These are phyloP conservation scores for Amblyjoppa fuscipennis DNA, from an alignment of 2,888 invertebrate genomes.

Conservation along the genomic window DNA sequence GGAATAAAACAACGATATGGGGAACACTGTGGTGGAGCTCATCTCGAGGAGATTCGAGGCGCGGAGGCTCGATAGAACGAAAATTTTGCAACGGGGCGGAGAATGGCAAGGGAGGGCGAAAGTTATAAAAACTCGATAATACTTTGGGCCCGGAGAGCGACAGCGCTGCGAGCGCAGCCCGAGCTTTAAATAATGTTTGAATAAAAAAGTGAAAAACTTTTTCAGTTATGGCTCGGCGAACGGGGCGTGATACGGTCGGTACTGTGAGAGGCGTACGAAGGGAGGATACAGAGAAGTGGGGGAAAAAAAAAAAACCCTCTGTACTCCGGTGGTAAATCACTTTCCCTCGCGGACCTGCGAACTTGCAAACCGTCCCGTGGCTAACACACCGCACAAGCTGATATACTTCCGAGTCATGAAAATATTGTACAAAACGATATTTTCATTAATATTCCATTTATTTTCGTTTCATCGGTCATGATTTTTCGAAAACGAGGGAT, in stretches of 20 bases:
- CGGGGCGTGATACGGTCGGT: constrained; percentile 57
- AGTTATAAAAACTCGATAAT: constrained; percentile 69
- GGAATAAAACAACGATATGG: constrained; percentile 2
- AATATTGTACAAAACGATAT: background rate
- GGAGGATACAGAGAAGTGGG: background rate
- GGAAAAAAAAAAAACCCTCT: constrained; percentile 41
- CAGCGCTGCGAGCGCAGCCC: constrained; percentile 45
- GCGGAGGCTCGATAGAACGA: constrained; percentile 45
- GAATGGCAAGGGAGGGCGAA: constrained; percentile 39
- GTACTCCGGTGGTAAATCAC: constrained; percentile 43
- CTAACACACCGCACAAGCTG: background rate
- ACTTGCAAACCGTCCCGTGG: constrained; percentile 45
- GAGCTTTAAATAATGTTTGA: constrained; percentile 73
- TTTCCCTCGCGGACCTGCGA: constrained; percentile 25
- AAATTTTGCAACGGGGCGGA: constrained; percentile 42
- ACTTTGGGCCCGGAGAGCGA: constrained; percentile 53
- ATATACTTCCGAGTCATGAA: background rate
- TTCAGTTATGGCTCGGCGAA: constrained; percentile 67
- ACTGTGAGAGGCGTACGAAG: constrained; percentile 13
- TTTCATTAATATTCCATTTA: background rate
- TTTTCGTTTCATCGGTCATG: background rate
- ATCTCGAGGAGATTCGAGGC: constrained; percentile 8
- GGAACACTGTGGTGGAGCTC: background rate
- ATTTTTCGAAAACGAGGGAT: background rate
- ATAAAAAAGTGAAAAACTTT: constrained; percentile 73